Conservation (phyloP, 2,888 invertebrate genomes). For the Conistra vaccinii region DNA sequence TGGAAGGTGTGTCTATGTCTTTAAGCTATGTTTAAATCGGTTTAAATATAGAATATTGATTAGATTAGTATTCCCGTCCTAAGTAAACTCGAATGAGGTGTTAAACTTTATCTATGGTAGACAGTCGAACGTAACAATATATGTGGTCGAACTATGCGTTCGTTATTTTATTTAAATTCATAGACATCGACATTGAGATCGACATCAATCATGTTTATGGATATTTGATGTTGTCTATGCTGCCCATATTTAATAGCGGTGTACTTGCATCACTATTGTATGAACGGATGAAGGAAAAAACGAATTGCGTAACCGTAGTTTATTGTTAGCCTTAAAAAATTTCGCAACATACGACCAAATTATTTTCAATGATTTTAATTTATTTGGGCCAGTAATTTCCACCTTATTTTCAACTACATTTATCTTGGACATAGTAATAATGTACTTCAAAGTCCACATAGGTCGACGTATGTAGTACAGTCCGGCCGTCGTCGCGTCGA, state of each 20-base stretch:
- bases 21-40: constrained; percentile 25
- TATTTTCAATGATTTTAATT: background rate
- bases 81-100: constrained; percentile 43
- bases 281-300: background rate
- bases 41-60: constrained; percentile 46
- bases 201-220: constrained; percentile 28
- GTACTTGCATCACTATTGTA: no score
- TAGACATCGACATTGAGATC: constrained; percentile 7
- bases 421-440: no score
- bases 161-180: constrained; percentile 37
- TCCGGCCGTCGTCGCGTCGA: no score
- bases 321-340: background rate
- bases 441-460: no score
- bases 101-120: constrained; percentile 45
- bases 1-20: constrained; percentile 6
- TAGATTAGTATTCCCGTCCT: constrained; percentile 54
- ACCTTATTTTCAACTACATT: no score
- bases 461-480: no score
- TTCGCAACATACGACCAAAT: background rate
- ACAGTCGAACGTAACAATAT: constrained; percentile 26
- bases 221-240: constrained; percentile 33
- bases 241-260: constrained; percentile 5
- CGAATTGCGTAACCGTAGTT: background rate
- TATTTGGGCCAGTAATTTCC: background rate
- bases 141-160: constrained; percentile 16